Conservation (phyloP, 2,888 invertebrate species). For the Polia nebulosa region DNA sequence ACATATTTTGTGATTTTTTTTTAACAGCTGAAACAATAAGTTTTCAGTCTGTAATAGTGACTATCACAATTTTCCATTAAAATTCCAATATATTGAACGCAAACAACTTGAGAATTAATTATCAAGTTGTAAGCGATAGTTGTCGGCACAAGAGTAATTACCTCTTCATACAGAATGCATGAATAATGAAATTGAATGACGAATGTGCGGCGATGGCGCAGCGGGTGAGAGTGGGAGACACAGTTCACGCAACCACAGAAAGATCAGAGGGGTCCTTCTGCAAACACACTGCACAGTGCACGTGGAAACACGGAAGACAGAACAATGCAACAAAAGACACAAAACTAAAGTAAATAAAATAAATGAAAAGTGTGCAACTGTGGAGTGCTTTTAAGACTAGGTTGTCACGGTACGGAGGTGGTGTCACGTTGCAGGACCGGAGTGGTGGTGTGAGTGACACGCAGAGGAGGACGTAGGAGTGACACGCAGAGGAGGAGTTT, state of each 20-base stretch:
- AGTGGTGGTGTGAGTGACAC: too few species aligned
- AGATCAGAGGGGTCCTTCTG: background rate
- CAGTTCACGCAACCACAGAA: background rate
- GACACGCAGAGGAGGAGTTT: too few species aligned
- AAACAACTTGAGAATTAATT: slow-evolving; percentile 14
- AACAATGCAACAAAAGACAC: background rate
- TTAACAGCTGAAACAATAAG: slow-evolving; percentile 22
- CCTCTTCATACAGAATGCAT: background rate
- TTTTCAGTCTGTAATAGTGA: background rate
- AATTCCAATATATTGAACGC: background rate
- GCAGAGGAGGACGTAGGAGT: too few species aligned
- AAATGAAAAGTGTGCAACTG: background rate
- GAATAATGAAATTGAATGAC: slow-evolving; percentile 24
- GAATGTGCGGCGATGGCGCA: background rate
- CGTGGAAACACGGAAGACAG: background rate
- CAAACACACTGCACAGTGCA: background rate
- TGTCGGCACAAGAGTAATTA: slow-evolving; percentile 2
- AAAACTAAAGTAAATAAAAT: background rate
- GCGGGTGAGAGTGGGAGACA: background rate
- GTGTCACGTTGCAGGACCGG: too few species aligned
- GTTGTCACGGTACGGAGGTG: too few species aligned
- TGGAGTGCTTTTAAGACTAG: background rate
- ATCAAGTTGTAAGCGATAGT: slow-evolving; percentile 9
- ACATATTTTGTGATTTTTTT: background rate
- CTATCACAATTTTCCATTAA: slow-evolving; percentile 10